Evolutionary conservation across 1,140 invertebrate species (phyloP).

Genomic region (Aplysia californica): DNA sequence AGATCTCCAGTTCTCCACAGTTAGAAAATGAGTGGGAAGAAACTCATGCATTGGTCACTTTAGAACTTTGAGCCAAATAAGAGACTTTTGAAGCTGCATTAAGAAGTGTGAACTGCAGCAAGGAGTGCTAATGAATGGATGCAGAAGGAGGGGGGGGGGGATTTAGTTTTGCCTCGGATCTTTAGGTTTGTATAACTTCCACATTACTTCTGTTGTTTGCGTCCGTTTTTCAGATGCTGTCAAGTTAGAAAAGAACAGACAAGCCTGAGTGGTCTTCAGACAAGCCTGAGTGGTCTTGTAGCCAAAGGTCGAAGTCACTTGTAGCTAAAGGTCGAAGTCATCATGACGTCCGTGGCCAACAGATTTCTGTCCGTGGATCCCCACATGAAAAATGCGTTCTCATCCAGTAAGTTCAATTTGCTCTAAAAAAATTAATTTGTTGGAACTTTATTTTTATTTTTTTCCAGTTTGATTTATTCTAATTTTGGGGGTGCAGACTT

Average conservation of each 20-base stretch:
- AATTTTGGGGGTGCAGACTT: no score
- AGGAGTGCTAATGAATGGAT: no score
- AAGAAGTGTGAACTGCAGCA: no score
- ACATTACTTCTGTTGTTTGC: not conserved
- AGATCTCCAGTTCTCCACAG: no score
- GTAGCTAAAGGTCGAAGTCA: not conserved
- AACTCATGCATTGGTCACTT: no score
- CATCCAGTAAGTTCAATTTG: slow-evolving; percentile 57
- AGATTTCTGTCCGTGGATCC: slow-evolving; percentile 44
- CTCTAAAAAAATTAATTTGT: no score
- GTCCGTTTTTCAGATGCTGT: not conserved
- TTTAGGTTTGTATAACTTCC: not conserved
- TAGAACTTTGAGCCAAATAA: no score
- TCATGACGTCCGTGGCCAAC: slow-evolving; percentile 17
- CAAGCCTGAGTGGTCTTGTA: not conserved
- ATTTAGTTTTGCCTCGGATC: not conserved
- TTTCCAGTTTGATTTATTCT: no score
- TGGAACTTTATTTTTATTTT: no score
- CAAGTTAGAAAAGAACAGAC: not conserved
- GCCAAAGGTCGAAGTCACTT: not conserved
- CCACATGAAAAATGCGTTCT: slow-evolving; percentile 56
- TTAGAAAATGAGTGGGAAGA: no score
- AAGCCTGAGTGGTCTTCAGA: not conserved
- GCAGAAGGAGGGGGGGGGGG: no score
- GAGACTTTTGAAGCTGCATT: no score